Conservation (phyloP, 2,113 vertebrate genomes). For the Phrynosoma blainvillii region DNA sequence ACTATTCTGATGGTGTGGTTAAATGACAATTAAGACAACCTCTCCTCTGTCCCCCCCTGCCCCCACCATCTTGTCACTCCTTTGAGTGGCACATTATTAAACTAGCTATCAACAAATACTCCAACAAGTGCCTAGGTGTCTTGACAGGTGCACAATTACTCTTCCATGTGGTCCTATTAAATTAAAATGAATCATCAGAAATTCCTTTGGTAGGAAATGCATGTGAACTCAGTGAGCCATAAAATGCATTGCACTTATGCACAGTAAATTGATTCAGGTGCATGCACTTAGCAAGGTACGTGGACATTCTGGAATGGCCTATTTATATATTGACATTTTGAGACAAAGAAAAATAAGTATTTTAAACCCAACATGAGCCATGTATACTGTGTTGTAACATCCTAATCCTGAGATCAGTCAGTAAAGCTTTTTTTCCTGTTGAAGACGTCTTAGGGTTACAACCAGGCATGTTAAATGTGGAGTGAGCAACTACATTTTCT, state of each 20-base stretch:
- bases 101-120: conserved; percentile 5
- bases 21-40: neutral
- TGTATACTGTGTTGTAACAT: neutral
- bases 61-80: neutral
- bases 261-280: conserved; percentile 3
- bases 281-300: neutral
- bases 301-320: neutral
- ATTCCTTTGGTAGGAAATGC: neutral
- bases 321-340: neutral
- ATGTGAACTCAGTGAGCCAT: neutral
- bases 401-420: neutral
- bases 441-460: neutral
- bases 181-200: conserved; percentile 29
- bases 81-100: conserved; percentile 16
- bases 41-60: neutral
- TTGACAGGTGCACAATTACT: neutral
- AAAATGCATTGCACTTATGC: neutral
- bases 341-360: neutral
- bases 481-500: neutral
- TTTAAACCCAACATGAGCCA: neutral
- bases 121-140: neutral
- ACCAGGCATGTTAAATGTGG: neutral
- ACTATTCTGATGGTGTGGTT: neutral
- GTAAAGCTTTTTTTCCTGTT: neutral
- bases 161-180: conserved; percentile 11